Percentiles rank a stretch among this genome's conserved stretches.
These are phyloP conservation scores for Brachionus rotundiformis DNA, from an alignment of 1,140 invertebrate species.

Conservation along the genomic window DNA sequence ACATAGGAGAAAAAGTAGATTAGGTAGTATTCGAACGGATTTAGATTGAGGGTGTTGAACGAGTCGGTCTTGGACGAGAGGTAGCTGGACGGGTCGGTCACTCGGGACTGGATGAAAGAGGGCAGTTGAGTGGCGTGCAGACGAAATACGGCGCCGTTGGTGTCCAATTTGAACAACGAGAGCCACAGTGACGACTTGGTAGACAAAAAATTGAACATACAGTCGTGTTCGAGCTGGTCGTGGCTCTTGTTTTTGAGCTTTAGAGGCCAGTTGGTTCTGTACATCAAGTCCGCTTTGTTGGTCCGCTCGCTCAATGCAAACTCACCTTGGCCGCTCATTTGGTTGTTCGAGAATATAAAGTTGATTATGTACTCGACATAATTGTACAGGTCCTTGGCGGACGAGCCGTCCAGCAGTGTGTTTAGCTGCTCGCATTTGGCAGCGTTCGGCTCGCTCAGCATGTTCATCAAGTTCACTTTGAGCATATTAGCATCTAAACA, in stretches of 20 bases:
- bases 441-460: not conserved
- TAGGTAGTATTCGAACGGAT: not conserved
- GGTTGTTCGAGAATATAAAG: constrained; percentile 30
- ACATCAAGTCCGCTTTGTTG: not conserved
- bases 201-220: constrained; percentile 11
- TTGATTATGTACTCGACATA: constrained; percentile 9
- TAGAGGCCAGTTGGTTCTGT: not conserved
- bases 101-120: not conserved
- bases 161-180: constrained; percentile 13
- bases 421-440: constrained; percentile 36
- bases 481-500: constrained; percentile 1
- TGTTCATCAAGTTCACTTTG: constrained; percentile 31
- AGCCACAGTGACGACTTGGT: constrained; percentile 30
- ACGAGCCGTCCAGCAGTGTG: not conserved
- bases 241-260: not conserved
- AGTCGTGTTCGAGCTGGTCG: not conserved
- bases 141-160: not conserved
- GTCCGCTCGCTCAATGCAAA: not conserved
- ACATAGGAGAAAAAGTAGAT: not conserved
- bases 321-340: not conserved
- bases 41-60: not conserved
- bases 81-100: not conserved
- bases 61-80: not conserved
- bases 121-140: not conserved
- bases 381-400: constrained; percentile 17